These are phyloP conservation scores for Halichondria panicea DNA, from an alignment of 37 sponge, comb jelly and placozoan species.

Conservation along the genomic window DNA sequence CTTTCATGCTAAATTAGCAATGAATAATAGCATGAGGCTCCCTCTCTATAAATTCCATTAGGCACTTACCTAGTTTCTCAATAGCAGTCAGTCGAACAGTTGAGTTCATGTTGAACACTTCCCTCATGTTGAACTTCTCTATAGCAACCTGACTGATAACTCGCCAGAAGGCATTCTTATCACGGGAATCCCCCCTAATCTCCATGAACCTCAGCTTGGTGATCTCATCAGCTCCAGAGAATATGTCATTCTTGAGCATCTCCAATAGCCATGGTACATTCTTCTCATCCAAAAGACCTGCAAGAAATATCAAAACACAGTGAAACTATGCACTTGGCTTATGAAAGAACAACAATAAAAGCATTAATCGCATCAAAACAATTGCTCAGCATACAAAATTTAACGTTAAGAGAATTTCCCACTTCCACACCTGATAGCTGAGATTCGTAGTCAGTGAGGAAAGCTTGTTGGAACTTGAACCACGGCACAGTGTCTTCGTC, in stretches of 20 bases:
- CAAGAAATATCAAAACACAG: not conserved
- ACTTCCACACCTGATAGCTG: constrained; percentile 55
- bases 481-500: constrained; percentile 58
- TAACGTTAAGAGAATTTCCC: too few species aligned
- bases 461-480: constrained; percentile 66
- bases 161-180: constrained; percentile 67
- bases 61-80: constrained; percentile 77
- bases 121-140: constrained; percentile 87
- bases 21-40: too few species aligned
- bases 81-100: constrained; percentile 91
- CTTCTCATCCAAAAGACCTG: constrained; percentile 60
- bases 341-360: too few species aligned
- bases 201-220: constrained; percentile 61
- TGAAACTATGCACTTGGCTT: not conserved
- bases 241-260: constrained; percentile 66
- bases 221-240: constrained; percentile 63
- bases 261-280: constrained; percentile 80
- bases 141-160: constrained; percentile 65
- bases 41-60: too few species aligned
- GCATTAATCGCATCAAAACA: too few species aligned
- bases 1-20: too few species aligned
- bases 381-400: too few species aligned
- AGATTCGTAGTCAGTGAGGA: constrained; percentile 66
- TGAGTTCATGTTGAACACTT: constrained; percentile 92
- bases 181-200: constrained; percentile 58